phyloP scores from a whole-genome alignment of 2,888 invertebrate genomes.

The Papilio protenor region DNA sequence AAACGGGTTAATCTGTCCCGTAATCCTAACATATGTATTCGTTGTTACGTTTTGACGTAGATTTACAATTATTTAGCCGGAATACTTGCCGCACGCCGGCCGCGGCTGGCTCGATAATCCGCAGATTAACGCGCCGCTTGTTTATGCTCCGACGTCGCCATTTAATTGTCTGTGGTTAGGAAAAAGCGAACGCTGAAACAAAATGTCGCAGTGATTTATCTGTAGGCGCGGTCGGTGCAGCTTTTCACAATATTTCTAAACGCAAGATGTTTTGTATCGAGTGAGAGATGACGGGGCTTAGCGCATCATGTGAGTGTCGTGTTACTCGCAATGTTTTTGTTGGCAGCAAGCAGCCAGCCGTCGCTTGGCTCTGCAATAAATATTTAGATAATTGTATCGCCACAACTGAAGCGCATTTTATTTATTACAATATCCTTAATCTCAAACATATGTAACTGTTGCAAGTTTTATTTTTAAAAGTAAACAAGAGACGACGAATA shows the following conservation, averaged over 20 bases:
- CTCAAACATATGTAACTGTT: not conserved
- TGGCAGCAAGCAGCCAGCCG: slow-evolving; percentile 58
- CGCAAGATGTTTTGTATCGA: slow-evolving; percentile 80
- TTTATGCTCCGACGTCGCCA: slow-evolving; percentile 74
- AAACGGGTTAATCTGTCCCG: slow-evolving; percentile 78
- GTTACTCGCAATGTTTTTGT: slow-evolving; percentile 70
- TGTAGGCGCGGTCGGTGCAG: slow-evolving; percentile 60
- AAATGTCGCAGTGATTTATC: slow-evolving; percentile 77
- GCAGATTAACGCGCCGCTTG: slow-evolving; percentile 74
- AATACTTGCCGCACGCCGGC: slow-evolving; percentile 68
- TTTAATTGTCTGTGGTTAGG: slow-evolving; percentile 76
- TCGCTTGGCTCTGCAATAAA: slow-evolving; percentile 26
- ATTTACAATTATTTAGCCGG: slow-evolving; percentile 84
- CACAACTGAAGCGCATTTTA: slow-evolving; percentile 22
- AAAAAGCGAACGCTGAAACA: slow-evolving; percentile 71
- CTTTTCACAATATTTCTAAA: slow-evolving; percentile 77
- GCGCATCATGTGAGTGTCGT: slow-evolving; percentile 67
- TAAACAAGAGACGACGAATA: not conserved
- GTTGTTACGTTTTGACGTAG: slow-evolving; percentile 82
- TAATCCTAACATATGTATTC: slow-evolving; percentile 83
- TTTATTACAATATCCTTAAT: slow-evolving; percentile 11
- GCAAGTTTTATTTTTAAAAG: slow-evolving; percentile 4
- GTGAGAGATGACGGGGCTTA: slow-evolving; percentile 69
- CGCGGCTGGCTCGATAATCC: slow-evolving; percentile 73
- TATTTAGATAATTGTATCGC: slow-evolving; percentile 36